Conservation (phyloP, 2,113 vertebrate species). For the Oreochromis tanganicae region DNA sequence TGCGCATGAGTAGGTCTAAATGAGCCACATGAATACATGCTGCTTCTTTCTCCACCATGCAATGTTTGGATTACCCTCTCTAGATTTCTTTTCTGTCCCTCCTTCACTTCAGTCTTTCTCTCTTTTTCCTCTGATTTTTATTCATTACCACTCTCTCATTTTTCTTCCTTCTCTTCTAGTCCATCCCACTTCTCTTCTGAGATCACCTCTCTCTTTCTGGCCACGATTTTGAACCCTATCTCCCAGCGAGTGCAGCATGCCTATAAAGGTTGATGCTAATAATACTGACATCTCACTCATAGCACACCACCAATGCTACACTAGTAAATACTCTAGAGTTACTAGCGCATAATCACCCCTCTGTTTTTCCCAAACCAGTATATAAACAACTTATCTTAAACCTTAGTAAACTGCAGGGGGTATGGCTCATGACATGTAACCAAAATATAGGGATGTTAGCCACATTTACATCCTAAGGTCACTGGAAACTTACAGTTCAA, state of each 20-base stretch:
- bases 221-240: slow-evolving; percentile 41
- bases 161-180: neutral
- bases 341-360: neutral
- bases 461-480: neutral
- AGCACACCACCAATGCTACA: neutral
- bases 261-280: slow-evolving; percentile 74
- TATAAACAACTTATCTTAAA: neutral
- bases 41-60: neutral
- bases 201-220: neutral
- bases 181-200: neutral
- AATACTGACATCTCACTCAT: slow-evolving; percentile 55
- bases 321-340: slow-evolving; percentile 40
- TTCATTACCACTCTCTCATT: neutral
- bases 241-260: slow-evolving; percentile 44
- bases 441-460: neutral
- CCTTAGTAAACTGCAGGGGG: neutral
- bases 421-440: neutral
- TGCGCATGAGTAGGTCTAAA: neutral
- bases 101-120: neutral
- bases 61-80: neutral
- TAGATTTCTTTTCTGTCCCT: neutral
- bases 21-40: neutral
- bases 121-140: neutral
- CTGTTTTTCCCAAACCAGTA: neutral
- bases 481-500: neutral